These are phyloP conservation scores for Aradus depressus DNA, from an alignment of 2,888 invertebrate genomes.

Conservation along the genomic window DNA sequence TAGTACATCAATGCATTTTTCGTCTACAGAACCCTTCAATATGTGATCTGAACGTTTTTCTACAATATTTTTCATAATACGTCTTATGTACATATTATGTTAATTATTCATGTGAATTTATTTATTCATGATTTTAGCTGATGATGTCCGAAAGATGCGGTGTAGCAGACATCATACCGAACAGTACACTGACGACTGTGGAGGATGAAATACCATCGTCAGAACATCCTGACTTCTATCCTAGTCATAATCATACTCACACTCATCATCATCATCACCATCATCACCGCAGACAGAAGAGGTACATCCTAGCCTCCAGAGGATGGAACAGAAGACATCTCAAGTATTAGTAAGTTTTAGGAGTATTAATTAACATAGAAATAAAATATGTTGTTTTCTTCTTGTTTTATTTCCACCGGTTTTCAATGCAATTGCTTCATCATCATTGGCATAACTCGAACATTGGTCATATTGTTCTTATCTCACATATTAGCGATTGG, in stretches of 20 bases:
- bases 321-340: slow-evolving; percentile 59
- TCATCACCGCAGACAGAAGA: slow-evolving; percentile 38
- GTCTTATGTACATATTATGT: not conserved
- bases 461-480: too few relatives aligned
- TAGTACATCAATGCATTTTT: too few relatives aligned
- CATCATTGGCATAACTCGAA: too few relatives aligned
- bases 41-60: too few relatives aligned
- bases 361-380: too few relatives aligned
- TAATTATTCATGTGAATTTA: not conserved
- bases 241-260: slow-evolving; percentile 13
- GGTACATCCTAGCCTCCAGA: slow-evolving; percentile 46
- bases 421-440: too few relatives aligned
- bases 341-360: slow-evolving; percentile 51
- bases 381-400: too few relatives aligned
- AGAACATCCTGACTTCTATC: slow-evolving; percentile 18
- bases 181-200: not conserved
- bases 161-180: slow-evolving; percentile 49
- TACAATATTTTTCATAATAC: too few relatives aligned
- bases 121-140: slow-evolving; percentile 41
- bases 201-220: not conserved
- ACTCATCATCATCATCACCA: slow-evolving; percentile 14
- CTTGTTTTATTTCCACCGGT: too few relatives aligned
- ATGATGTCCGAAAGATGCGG: slow-evolving; percentile 58
- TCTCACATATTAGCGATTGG: too few relatives aligned
- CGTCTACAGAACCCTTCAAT: too few relatives aligned